Percentiles rank a stretch among this genome's conserved stretches.
Conservation (phyloP, 2,113 vertebrate genomes). For the Ancistrus triradiatus region DNA sequence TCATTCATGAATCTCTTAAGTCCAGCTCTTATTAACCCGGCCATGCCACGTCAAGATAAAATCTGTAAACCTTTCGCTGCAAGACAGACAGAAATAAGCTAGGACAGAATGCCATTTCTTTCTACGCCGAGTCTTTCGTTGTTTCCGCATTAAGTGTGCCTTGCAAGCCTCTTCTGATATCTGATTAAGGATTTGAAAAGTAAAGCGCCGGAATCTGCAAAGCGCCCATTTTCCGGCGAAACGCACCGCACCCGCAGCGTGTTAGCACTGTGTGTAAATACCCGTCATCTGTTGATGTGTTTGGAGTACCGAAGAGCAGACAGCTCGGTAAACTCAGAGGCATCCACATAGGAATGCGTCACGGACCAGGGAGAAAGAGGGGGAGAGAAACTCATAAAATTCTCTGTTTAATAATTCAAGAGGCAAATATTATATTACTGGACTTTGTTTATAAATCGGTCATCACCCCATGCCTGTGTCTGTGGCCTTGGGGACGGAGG, state of each 20-base stretch:
- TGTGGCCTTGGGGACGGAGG: neutral
- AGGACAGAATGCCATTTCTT: too few species aligned
- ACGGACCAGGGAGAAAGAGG: slow-evolving; percentile 28
- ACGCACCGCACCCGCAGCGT: too few species aligned
- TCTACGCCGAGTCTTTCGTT: too few species aligned
- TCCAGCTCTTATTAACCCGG: too few species aligned
- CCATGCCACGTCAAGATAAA: too few species aligned
- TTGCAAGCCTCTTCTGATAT: neutral
- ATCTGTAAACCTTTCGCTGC: too few species aligned
- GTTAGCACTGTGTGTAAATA: slow-evolving; percentile 25
- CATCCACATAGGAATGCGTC: slow-evolving; percentile 33
- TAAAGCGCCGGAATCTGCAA: too few species aligned
- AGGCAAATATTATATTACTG: slow-evolving; percentile 65
- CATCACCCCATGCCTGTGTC: neutral
- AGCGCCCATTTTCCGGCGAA: too few species aligned
- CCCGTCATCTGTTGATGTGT: slow-evolving; percentile 15
- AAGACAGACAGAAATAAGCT: too few species aligned
- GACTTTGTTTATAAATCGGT: slow-evolving; percentile 65
- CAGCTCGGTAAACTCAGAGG: slow-evolving; percentile 36
- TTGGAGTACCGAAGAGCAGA: slow-evolving; percentile 31
- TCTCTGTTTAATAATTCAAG: slow-evolving; percentile 71
- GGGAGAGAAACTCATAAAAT: slow-evolving; percentile 64
- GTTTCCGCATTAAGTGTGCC: neutral
- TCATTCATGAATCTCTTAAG: too few species aligned
- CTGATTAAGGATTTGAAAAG: slow-evolving; percentile 5